These are phyloP conservation scores for Galleria mellonella DNA, from an alignment of 1,140 invertebrate genomes.

Conservation along the genomic window DNA sequence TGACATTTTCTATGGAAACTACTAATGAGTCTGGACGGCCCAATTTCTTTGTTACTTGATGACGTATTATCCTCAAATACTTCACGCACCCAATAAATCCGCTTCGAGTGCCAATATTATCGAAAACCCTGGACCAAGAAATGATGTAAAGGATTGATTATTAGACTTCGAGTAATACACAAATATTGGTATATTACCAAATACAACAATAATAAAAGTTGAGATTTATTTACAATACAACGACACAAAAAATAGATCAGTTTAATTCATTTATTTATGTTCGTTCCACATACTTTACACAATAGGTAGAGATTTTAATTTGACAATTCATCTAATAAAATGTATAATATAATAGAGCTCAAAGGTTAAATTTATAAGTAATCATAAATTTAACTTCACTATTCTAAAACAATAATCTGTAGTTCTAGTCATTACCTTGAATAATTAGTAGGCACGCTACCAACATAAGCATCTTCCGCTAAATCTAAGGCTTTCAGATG, in stretches of 20 bases:
- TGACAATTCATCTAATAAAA: too few relatives aligned
- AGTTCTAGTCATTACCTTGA: conserved; percentile 74
- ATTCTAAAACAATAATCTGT: too few relatives aligned
- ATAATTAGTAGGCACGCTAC: conserved; percentile 85
- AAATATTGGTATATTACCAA: too few relatives aligned
- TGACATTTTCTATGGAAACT: conserved; percentile 77
- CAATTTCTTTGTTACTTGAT: conserved; percentile 81
- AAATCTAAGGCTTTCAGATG: conserved; percentile 89
- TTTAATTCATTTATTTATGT: too few relatives aligned
- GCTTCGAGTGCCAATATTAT: conserved; percentile 87
- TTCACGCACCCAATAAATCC: conserved; percentile 91
- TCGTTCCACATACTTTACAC: too few relatives aligned
- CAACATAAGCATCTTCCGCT: conserved; percentile 87
- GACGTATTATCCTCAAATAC: conserved; percentile 83
- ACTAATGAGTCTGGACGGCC: conserved; percentile 80
- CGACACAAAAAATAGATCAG: background rate
- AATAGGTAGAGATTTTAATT: too few relatives aligned
- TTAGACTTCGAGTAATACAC: conserved; percentile 1
- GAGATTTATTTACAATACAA: background rate
- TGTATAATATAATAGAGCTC: too few relatives aligned
- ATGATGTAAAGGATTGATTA: conserved; percentile 16
- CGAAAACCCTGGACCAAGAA: conserved; percentile 81
- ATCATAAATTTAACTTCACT: too few relatives aligned
- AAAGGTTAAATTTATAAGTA: too few relatives aligned
- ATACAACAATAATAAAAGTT: background rate